Base-by-base conservation (phyloP, 2,113 vertebrate species). In the Grammomys dolichurus region DNA sequence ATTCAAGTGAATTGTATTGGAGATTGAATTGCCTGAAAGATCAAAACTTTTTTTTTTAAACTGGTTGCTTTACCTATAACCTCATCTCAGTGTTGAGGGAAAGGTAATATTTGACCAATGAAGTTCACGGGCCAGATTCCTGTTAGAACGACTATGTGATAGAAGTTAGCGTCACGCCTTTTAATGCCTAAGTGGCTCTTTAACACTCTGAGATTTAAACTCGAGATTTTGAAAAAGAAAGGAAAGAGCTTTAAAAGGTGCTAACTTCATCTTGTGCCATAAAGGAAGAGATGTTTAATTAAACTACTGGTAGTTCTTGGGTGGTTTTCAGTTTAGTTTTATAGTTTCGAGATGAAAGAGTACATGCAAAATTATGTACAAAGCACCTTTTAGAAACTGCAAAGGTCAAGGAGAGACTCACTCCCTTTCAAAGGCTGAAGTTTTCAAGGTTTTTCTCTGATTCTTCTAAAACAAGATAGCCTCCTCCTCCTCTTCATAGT, bases 391-490 rank as follows among this genome's bases (percentile, higher is more conserved):
- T 98, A 98, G 93, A 98, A 99, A 99, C 98, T 98, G 98, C 97
- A 97, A 98, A 99, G 98, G 98, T 99, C 98, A 99, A 99, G 98
- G 98, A 99, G 98, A 99, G 98, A 98, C 98, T 95, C 98, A 95
- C 98, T 98, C 96, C 84, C 97, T 98, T 98, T 99, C 98, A 99
- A 99, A 99, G 97, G 98, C 98, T 97, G 97, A 99, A 99, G 98
- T 98, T 99, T 98, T 99, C 99, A 99, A 99, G 98, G 98, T 98
- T 98, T 99, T 98, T 98, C 98, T 99, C 98, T 98, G 98, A 98
- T 99, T 98, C 97, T 98, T 98, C 95, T 98, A 97, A 98, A 98
- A 99, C 98, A 98, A 98, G 98, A 98, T 99, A 98, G 98, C 98
- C 98, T 98, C 98, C 98, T 99, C 98, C 98, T 98, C 98, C 98